A percentile compares a stretch with the other conserved stretches of the same genome.
phyloP scores from a whole-genome alignment of 2,797 vertebrate species.

The Clarias pachynema region DNA sequence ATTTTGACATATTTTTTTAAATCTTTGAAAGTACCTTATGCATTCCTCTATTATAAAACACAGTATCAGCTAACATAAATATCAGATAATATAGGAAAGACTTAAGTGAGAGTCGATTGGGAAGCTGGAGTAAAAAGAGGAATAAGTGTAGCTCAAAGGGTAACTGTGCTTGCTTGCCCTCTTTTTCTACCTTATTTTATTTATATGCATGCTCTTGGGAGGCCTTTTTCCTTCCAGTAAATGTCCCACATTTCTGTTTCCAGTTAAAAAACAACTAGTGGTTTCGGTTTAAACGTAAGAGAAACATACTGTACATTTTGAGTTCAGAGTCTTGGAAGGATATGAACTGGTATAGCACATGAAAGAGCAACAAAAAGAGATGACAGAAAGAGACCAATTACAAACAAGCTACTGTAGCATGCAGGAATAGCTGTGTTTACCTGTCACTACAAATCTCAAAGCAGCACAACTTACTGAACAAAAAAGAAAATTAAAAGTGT shows the following conservation, averaged over 20 bases:
- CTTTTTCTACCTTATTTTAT: neutral
- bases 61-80: neutral
- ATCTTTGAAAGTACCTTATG: neutral
- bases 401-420: neutral
- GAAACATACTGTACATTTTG: neutral
- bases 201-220: neutral
- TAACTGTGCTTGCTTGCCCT: neutral
- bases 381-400: neutral
- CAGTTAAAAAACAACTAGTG: neutral
- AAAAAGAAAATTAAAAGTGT: neutral
- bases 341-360: neutral
- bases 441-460: neutral
- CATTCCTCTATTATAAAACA: neutral
- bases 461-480: neutral
- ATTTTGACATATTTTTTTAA: neutral
- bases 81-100: neutral
- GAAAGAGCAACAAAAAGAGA: neutral
- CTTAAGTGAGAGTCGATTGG: neutral
- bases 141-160: neutral
- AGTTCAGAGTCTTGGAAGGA: neutral
- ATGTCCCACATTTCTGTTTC: constrained; percentile 6
- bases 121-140: neutral
- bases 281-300: neutral
- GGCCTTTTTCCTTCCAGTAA: neutral
- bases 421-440: neutral